Conservation (phyloP, 1,140 invertebrate genomes). For the Euschistus heros region DNA sequence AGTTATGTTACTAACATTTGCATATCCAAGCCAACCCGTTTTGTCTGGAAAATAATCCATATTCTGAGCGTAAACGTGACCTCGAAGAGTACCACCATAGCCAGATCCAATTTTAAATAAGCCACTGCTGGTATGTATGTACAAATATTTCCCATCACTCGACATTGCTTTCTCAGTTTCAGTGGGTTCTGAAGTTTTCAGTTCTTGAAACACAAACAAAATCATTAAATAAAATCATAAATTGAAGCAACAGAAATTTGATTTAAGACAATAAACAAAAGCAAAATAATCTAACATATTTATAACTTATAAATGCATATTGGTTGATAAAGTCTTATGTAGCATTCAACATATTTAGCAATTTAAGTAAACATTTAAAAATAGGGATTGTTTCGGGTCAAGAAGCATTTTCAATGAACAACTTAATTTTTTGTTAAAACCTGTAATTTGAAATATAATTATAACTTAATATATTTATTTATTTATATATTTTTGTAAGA, state of each 20-base stretch:
- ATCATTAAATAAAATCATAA: background rate
- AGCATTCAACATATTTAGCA: no score
- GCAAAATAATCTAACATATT: no score
- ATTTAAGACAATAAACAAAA: no score
- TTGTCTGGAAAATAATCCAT: slow-evolving; percentile 65
- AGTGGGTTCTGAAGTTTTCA: background rate
- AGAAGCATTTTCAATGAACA: no score
- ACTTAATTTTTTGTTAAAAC: no score
- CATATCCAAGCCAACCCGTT: slow-evolving; percentile 73
- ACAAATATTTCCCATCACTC: slow-evolving; percentile 82
- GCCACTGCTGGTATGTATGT: slow-evolving; percentile 65
- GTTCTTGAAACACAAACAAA: background rate
- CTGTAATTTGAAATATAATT: no score
- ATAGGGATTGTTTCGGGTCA: no score
- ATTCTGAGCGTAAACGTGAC: slow-evolving; percentile 70
- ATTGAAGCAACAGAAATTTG: background rate
- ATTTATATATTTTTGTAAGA: no score
- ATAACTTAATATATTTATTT: no score
- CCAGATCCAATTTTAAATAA: slow-evolving; percentile 86
- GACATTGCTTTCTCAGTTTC: slow-evolving; percentile 43
- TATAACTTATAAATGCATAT: no score
- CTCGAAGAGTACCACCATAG: slow-evolving; percentile 79
- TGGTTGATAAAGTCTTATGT: no score
- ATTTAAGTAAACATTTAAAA: no score
- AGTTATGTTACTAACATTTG: slow-evolving; percentile 49